Base-by-base conservation (phyloP, 2,113 vertebrate genomes). In the Ancistrus triradiatus region DNA sequence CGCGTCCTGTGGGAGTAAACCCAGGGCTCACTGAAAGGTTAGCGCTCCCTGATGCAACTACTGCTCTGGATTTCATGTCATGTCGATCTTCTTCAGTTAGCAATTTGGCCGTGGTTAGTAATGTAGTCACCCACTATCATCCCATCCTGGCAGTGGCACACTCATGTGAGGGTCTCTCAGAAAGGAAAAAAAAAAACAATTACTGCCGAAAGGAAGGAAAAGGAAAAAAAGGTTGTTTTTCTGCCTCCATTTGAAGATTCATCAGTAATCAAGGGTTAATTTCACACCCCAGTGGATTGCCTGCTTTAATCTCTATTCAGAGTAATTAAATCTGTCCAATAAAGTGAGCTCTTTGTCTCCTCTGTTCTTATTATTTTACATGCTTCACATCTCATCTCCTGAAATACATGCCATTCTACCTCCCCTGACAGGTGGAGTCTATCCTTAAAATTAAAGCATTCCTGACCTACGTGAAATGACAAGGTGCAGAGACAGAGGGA, bases 321-420 rank as follows among this genome's bases (percentile, higher is more conserved):
- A 92, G 92, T 97, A 97, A 97, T 98, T 97, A 96, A 97, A 98
- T 96, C 91, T 95, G 93, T 96, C 94, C 93, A 95, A 94, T 96
- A 95, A 96, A 89, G 90, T 89, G 90, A 90, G 86, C 81, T 89
- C 89, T 90, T 91, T 90, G 90, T 92, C 91, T 8, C 33, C 31
- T 47, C 88, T 91, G 88, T 90, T 88, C 85, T 84, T 72, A 79
- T 95, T 97, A 91, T 93, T 93, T 92, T 91, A 93, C 90, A 94
- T 89, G 91, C 92, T 93, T 95, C 91, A 93, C 90, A 91, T 94
- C 91, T 95, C 91, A 92, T 95, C 89, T 89, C 85, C 87, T 89
- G 89, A 92, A 90, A 90, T 90, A 88, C 87, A 87, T 86, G 87
- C 90, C 91, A 90, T 91, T 90, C 90, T 87, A 88, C 87, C 83